Evolutionary conservation across 92 coral and sea anemone genomes (phyloP).

Genomic region (Heteractis magnifica): DNA sequence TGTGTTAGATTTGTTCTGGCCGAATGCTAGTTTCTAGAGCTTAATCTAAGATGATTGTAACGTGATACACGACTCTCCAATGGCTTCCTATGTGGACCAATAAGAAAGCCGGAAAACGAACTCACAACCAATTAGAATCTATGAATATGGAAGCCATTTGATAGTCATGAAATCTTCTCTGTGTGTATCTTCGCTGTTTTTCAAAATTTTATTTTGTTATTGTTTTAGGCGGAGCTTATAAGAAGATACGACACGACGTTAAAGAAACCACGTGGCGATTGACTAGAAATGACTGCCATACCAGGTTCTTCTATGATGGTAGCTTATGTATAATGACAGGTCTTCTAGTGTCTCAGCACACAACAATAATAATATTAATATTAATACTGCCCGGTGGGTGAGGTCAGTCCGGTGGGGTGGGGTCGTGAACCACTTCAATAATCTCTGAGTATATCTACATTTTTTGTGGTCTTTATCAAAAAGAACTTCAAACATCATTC

Average conservation of each 20-base stretch:
- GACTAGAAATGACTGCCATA: conserved; percentile 15
- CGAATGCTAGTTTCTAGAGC: too few relatives aligned
- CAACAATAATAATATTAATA: too few relatives aligned
- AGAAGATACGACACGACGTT: conserved; percentile 97
- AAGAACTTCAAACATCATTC: neutral
- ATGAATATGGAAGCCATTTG: neutral
- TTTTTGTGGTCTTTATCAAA: neutral
- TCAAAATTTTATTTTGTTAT: neutral
- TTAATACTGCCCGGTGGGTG: neutral
- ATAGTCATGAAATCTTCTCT: neutral
- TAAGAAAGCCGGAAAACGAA: neutral
- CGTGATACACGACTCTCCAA: neutral
- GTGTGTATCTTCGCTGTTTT: neutral
- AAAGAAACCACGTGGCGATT: conserved; percentile 96
- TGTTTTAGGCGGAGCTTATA: conserved; percentile 89
- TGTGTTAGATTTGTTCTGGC: too few relatives aligned
- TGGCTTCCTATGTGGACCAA: neutral
- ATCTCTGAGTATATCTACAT: neutral
- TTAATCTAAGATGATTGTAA: neutral
- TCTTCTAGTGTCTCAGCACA: neutral
- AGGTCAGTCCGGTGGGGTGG: neutral
- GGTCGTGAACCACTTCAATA: neutral
- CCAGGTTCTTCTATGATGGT: conserved; percentile 10
- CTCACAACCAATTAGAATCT: neutral
- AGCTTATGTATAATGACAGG: conserved; percentile 29